Evolutionary conservation across 2,888 invertebrate species (phyloP).

Genomic region (Nymphalis urticae): DNA sequence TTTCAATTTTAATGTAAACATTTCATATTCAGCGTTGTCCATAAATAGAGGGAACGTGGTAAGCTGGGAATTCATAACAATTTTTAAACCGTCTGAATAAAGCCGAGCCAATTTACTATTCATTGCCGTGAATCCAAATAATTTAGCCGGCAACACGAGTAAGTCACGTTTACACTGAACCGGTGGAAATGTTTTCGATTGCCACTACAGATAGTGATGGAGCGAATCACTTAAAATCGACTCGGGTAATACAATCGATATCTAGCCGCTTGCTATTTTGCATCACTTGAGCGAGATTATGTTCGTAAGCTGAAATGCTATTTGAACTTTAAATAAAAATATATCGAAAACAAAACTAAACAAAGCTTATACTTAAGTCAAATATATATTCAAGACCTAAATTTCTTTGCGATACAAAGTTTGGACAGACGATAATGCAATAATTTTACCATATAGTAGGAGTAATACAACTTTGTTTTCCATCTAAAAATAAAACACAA

Average conservation of each 20-base stretch:
- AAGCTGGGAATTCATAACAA: conserved; percentile 32
- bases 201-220: conserved; percentile 41
- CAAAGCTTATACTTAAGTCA: no score
- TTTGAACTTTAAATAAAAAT: no score
- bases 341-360: no score
- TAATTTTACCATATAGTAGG: no score
- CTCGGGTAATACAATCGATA: conserved; percentile 7
- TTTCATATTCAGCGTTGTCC: conserved; percentile 24
- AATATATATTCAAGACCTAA: no score
- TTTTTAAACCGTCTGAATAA: conserved; percentile 30
- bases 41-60: conserved; percentile 19
- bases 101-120: conserved; percentile 39
- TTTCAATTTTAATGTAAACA: conserved; percentile 22
- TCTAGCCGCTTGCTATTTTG: not conserved
- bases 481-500: no score
- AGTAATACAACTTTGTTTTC: no score
- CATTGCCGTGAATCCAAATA: conserved; percentile 55
- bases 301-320: not conserved
- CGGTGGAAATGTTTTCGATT: conserved; percentile 57
- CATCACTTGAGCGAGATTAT: not conserved
- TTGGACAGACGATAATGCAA: no score
- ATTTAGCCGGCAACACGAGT: conserved; percentile 51
- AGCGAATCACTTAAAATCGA: conserved; percentile 16
- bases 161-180: conserved; percentile 57
- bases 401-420: no score